Percentiles rank a stretch among this genome's conserved stretches.
These are phyloP conservation scores for Coracias cyanogaster DNA, from an alignment of 2,797 vertebrate species.

Conservation along the genomic window DNA sequence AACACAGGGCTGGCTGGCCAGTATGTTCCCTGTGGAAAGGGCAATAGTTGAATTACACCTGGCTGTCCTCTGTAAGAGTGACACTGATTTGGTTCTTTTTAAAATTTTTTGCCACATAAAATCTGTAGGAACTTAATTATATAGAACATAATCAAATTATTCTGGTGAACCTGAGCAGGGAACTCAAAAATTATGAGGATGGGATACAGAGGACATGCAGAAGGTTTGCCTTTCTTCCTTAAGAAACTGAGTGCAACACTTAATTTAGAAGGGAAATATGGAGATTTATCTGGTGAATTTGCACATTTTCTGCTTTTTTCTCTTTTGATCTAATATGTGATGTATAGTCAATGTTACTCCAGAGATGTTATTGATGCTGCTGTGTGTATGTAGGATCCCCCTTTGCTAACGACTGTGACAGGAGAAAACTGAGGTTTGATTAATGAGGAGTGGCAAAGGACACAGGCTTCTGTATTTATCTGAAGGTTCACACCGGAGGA, in stretches of 20 bases:
- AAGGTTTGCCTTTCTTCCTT: background rate
- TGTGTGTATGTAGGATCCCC: background rate
- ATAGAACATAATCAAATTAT: background rate
- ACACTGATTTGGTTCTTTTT: background rate
- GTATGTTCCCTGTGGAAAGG: background rate
- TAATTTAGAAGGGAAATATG: background rate
- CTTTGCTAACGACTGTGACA: background rate
- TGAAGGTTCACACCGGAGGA: background rate
- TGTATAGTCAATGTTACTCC: constrained; percentile 9
- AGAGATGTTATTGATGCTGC: background rate
- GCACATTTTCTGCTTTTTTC: background rate
- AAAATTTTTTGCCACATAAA: background rate
- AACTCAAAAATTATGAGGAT: background rate
- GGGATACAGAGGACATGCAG: background rate
- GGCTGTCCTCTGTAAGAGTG: background rate
- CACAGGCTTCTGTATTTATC: background rate
- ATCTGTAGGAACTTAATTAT: background rate
- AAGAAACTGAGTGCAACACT: background rate
- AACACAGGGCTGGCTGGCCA: background rate
- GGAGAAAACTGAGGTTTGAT: background rate
- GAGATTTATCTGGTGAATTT: background rate
- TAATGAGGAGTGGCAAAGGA: background rate
- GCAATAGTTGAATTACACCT: background rate
- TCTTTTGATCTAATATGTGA: constrained; percentile 7
- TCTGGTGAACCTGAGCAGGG: background rate